Evolutionary conservation across 2,888 invertebrate genomes (phyloP), one percentile per base, ranked within the genome.

Genomic region (Erebia epiphron): DNA sequence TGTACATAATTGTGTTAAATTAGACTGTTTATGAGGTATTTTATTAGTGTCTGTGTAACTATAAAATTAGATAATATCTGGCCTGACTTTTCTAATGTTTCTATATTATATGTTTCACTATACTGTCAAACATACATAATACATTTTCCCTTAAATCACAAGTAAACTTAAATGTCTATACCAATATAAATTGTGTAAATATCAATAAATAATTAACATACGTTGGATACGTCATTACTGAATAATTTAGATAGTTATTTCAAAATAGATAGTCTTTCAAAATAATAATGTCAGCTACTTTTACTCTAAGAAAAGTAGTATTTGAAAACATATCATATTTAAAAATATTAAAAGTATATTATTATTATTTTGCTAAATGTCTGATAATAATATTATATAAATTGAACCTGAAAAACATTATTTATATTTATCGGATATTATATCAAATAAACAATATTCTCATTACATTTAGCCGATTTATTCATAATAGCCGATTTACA

Each of bases 301-400:
- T 46, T 21, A 46, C 18, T 16, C 10, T 54, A 18, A 52, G 9
- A 54, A 54, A 54, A 18, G 46, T 46, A 46, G 61, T 46, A 11
- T 10, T 52, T 26, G 41, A 35, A 67, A 41, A 52, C 52, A 43
- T 68, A 68, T 60, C 54, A 61, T 43, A 43, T 14, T 50, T 13
- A 16, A 26, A 57, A 26, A 57, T 26, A 54, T 52, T 54, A 54
- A 18, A 18, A 54, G 8, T 50, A 49, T 49, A n/a, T 18, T 21
- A 21, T 21, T 21, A 21, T n/a, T 50, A n/a, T 14, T 52, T 52
- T 9, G 8, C 8, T 9, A 52, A 50, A 52, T 16, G 16, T 52
- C 16, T 7, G 1, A 16, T 16, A 52, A n/a, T 9, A 52, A 7
- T 1, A 50, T 14, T 1, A 50, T 14, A 14, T 52, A 16, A 18